Base-by-base conservation (phyloP, 2,113 vertebrate species). In the Seriola quinqueradiata region DNA sequence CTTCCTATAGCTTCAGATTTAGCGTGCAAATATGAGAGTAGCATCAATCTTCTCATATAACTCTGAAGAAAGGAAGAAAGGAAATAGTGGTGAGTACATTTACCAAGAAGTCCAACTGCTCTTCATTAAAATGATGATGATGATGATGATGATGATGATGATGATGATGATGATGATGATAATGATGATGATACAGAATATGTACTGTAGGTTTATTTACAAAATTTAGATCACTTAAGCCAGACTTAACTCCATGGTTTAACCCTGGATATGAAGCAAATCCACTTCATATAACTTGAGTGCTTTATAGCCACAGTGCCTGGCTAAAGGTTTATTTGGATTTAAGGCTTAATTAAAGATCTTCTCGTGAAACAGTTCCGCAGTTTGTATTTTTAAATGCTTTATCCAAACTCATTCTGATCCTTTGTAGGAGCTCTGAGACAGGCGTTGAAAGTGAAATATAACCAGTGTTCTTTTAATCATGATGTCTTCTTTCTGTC, bases 361-460 rank as follows among this genome's bases (percentile, higher is more conserved):
- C 7, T 40, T 60, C 59, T 67, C 52, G 58, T 50, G n/a, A 57
- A 46, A 28, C 32, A 23, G 36, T 16, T 36, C 23, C 17, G 40
- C 50, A 28, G 32, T 48, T 42, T 85, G 34, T 36, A 50, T 61
- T 74, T 48, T 46, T 0, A 65, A 64, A 55, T 21, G 16, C 8
- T 67, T 77, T 25, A 75, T 83, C 32, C 63, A 59, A 83, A 54
- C 44, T 42, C 44, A 6, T n/a, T 1, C 0, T 0, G 11, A 36
- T 75, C 2, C 28, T 21, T 58, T 65, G 36, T 23, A 50, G n/a
- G 16, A 64, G 9, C 42, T 25, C 60, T 17, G 42, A 68, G 0
- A 50, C 54, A 10, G 42, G 2, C 42, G 28, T 75, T 70, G 40
- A 65, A 67, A 71, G 11, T 19, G 21, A 73, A 81, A 66, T 58